phyloP scores from a whole-genome alignment of 2,113 vertebrate genomes.

The Chloroceryle aenea region DNA sequence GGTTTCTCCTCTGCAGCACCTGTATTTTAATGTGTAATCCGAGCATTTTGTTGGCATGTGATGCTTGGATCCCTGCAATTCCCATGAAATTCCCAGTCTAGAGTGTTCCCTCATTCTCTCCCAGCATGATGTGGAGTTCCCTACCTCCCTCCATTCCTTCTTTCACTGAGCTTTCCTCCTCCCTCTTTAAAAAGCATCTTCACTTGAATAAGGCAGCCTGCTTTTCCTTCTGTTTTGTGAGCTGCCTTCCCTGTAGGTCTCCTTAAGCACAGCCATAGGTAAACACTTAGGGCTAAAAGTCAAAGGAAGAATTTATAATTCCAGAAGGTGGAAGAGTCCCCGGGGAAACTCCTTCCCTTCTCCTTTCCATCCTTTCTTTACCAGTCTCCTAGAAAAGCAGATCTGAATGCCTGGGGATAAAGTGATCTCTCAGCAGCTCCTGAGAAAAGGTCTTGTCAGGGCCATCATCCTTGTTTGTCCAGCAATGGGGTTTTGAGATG shows the following conservation, averaged over 20 bases:
- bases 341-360: neutral
- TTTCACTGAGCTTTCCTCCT: neutral
- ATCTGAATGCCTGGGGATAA: neutral
- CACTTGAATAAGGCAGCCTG: neutral
- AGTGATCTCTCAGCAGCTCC: neutral
- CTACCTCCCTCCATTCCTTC: neutral
- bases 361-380: neutral
- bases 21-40: fast-evolving
- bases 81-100: neutral
- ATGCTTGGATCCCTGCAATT: neutral
- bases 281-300: neutral
- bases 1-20: neutral
- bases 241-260: neutral
- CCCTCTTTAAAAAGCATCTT: neutral
- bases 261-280: neutral
- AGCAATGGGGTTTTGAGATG: fast-evolving
- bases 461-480: neutral
- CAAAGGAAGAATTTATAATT: neutral
- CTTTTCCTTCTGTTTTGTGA: neutral
- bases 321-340: neutral
- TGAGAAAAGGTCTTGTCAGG: neutral
- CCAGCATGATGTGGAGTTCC: neutral
- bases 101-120: neutral
- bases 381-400: neutral
- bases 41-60: neutral